Conservation (phyloP, 2,888 invertebrate species). For the Drosophila borealis region DNA sequence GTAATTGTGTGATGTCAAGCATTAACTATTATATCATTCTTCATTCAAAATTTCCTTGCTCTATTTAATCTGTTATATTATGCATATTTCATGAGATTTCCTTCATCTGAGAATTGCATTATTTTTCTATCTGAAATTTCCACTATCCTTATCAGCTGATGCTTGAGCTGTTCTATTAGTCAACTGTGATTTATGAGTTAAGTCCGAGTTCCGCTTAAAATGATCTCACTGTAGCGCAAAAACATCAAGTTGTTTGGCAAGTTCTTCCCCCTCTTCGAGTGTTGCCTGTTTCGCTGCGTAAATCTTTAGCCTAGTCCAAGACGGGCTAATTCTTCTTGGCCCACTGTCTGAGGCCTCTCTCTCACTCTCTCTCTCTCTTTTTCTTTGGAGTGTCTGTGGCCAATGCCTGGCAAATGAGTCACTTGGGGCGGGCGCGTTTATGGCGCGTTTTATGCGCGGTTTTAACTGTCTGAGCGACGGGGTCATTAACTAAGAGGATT, state of each 20-base stretch:
- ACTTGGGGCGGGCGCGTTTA: constrained; percentile 56
- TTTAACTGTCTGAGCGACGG: constrained; percentile 78
- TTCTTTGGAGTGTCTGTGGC: constrained; percentile 4
- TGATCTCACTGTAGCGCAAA: constrained; percentile 31
- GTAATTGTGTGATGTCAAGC: too few species aligned
- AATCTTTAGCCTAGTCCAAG: constrained; percentile 23
- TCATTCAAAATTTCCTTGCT: too few species aligned
- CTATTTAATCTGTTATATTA: too few species aligned
- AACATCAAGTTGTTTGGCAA: constrained; percentile 37
- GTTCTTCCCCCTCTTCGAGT: constrained; percentile 18
- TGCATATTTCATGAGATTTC: too few species aligned
- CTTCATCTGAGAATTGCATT: too few species aligned
- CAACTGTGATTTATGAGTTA: constrained; percentile 4
- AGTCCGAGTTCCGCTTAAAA: constrained; percentile 19
- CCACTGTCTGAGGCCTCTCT: constrained; percentile 39
- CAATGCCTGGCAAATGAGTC: constrained; percentile 53
- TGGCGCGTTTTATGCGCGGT: constrained; percentile 66
- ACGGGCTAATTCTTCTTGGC: constrained; percentile 35
- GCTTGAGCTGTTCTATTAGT: constrained; percentile 4
- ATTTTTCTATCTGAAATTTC: too few species aligned
- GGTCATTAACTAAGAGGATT: constrained; percentile 79
- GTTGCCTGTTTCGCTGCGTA: background rate
- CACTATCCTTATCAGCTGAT: constrained; percentile 25
- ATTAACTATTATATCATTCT: too few species aligned
- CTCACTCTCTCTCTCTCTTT: too few species aligned